These are phyloP conservation scores for Hyperoplus lanceolatus DNA, from an alignment of 2,797 vertebrate genomes.

Conservation along the genomic window DNA sequence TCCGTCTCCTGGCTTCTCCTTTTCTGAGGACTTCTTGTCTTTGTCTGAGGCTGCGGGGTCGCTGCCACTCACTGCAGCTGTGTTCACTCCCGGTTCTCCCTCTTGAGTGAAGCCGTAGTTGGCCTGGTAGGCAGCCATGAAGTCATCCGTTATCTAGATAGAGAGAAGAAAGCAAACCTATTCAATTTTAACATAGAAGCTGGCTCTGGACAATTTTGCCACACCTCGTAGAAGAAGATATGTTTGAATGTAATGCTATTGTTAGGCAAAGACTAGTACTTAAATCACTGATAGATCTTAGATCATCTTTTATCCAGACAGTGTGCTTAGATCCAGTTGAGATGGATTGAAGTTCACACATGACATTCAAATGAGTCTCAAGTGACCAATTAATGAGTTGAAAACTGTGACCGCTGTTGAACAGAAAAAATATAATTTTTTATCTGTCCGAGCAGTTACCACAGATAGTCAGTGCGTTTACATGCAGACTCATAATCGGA, in stretches of 20 bases:
- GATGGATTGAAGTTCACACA: neutral
- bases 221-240: neutral
- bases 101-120: conserved; percentile 93
- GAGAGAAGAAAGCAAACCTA: conserved; percentile 23
- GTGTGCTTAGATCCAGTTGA: neutral
- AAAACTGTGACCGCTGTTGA: no score
- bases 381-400: no score
- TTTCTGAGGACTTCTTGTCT: conserved; percentile 44
- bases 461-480: no score
- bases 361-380: neutral
- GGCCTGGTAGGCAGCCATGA: conserved; percentile 94
- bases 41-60: conserved; percentile 40
- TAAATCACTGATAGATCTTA: neutral
- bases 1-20: conserved; percentile 41
- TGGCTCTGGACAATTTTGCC: neutral
- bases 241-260: neutral
- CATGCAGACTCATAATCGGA: no score
- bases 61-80: conserved; percentile 33
- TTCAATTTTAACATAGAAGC: conserved; percentile 43
- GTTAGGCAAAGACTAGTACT: neutral
- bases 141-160: conserved; percentile 94
- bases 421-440: no score
- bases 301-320: neutral
- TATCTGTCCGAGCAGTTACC: no score
- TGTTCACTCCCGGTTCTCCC: conserved; percentile 78